Evolutionary conservation across 2,888 invertebrate species (phyloP), one percentile per base, ranked within the genome.

Genomic region (Chymomyza amoena): DNA sequence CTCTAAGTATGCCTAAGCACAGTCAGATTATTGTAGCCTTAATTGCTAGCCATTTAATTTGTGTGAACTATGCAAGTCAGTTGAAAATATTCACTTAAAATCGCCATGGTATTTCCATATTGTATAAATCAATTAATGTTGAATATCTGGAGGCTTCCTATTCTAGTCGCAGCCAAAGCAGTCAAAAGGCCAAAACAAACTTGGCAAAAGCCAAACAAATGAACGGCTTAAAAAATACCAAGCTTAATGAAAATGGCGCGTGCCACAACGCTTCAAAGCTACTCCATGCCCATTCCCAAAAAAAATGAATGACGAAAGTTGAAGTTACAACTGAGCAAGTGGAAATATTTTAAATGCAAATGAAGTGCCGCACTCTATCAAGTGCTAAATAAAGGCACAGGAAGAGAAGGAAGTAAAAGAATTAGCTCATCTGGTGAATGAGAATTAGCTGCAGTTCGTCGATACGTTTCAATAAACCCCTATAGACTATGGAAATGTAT

Each of bases 271-370:
- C 7, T 9, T 18, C 64, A 28, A 62, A 45, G 1, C 39, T 45
- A 45, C 39, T 45, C 39, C 39, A 32, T 7, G 32, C 9, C 32
- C 32, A 0, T 32, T 32, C 7, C 32, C 32, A 9, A 81, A 80
- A 84, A 84, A 81, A 81, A 86, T 79, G 80, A 81, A 86, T 81
- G 76, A 74, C 72, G 71, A 81, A 84, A 84, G 80, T 81, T 83
- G 71, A 75, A 63, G 76, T 20, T 39, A 56, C 75, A 77, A 78
- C 75, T 75, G 75, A 77, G 76, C 85, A 72, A 79, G 76, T 82
- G 80, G 84, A 81, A 86, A 77, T 76, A 84, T 84, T 86, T 84
- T 84, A 86, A 86, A 84, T 84, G 84, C 82, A 86, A 84, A 87
- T 84, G 79, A 84, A 86, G 84, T 84, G 78, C 73, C 81, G 64